Evolutionary conservation across 2,888 invertebrate genomes (phyloP), one percentile per base, ranked within the genome.

Genomic region (Subacronicta megacephala): DNA sequence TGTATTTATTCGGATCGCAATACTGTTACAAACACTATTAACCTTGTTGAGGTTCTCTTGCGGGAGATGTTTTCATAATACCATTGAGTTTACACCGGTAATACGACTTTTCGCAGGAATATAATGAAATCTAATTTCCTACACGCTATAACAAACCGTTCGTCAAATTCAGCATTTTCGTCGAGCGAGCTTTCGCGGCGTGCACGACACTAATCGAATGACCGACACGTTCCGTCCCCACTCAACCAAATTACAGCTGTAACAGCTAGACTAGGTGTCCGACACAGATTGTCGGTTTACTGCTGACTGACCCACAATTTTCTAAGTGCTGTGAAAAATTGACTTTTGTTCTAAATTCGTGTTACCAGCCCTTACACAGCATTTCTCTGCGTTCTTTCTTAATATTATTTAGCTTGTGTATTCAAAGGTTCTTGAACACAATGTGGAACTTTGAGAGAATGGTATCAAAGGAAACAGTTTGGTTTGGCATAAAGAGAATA

Each of bases 211-310:
- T 80, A 78, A 80, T 80, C 77, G 72, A 78, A 77, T 80, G 71
- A 77, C 64, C 74, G 69, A 61, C 75, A 66, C 67, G 72, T 78
- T 60, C 69, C 64, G 60, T 70, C 64, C 75, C 72, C 80, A 78
- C 77, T 78, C 75, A 71, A 79, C 75, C 76, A 77, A 83, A 82
- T 83, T 80, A 78, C 79, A 69, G 66, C 75, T 73, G 76, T 78
- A 77, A 78, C 77, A 71, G 64, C 71, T 65, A 61, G 71, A 76
- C 73, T 67, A 72, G 72, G 73, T 74, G 78, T 80, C 70, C 70
- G 66, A 76, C 72, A 75, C 76, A 81, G 79, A 81, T 80, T 78
- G 65, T 59, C 66, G 65, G 59, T 75, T 72, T 66, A 54, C 58
- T 59, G 60, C 67, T 61, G 67, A 71, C 67, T 61, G 67, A 71